Evolutionary conservation across 2,888 invertebrate genomes (phyloP), one percentile per base, ranked within the genome.

Genomic region (Tetranychus truncatus): DNA sequence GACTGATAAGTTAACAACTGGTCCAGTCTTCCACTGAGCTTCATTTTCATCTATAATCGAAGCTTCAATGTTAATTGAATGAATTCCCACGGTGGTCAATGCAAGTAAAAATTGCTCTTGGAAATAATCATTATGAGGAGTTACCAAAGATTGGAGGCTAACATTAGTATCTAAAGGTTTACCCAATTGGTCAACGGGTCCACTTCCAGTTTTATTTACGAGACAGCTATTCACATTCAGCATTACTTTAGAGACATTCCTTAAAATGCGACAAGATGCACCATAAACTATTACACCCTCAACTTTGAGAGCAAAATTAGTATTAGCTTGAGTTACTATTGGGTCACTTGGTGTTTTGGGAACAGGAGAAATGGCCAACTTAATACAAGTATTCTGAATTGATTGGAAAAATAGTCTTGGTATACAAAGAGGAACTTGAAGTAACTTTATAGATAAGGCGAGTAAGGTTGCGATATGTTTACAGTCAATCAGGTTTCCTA

Each of bases 71-170:
- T 88, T 89, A 45, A 95, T 88, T 77, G 88, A 85, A 82, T 90
- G 90, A 78, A 89, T 87, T 0, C 84, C 78, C 84, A 84, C 80
- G 0, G 81, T 79, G 5, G 83, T 81, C 24, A 92, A 88, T 0
- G 88, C 87, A 66, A 96, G 85, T 74, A 96, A 84, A 83, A 95
- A 95, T 82, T 92, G 92, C 0, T 92, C 91, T 0, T 91, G 90
- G 83, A 96, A 93, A 85, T 95, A 95, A 82, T 96, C 95, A 45
- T 92, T 89, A 80, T 94, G 91, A 0, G 95, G 95, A 11, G 88
- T 87, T 3, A 93, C 92, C 24, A 75, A 55, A 15, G 75, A 76
- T 44, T 73, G 76, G 45, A 79, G 44, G 34, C 15, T 66, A 44
- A 71, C n/a, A 21, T 21, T 55, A 7, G 45, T 15, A 20, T 76